Base-by-base conservation (phyloP, 2,888 invertebrate species). In the Trissolcus japonicus region DNA sequence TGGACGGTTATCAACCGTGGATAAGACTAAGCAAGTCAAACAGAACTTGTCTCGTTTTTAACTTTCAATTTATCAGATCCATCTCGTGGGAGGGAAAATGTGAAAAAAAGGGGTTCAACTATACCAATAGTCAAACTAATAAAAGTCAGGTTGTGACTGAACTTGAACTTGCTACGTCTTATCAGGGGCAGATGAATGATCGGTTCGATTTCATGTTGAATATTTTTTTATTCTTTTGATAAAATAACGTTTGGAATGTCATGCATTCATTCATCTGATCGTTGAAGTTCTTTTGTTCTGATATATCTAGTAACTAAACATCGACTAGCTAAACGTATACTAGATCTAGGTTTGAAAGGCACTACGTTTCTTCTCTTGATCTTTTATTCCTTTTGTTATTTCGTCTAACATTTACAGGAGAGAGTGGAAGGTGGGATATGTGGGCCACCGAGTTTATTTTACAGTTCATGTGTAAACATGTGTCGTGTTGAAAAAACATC, bases 311-410 rank as follows among this genome's bases (percentile, higher is more conserved):
- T 57, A 55, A 69, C 75, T 75, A 75, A 75, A 75, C 75, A 75
- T 75, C 35, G 63, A 68, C 69, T 68, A 75, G 48, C 75, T 75
- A 75, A 75, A 75, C 75, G 65, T 60, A 60, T 69, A 75, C 75
- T 74, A 68, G 62, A 25, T 61, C 75, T 75, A 75, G 54, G 68
- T 66, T 75, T 55, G 51, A n/a, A 68, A 35, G 68, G 75, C 75
- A 75, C 75, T 75, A 75, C 75, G 19, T 54, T 65, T 56, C 19
- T 51, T 59, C 29, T 59, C 16, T 67, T 35, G 25, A n/a, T 43
- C 51, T 21, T 25, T 57, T 56, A 7, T 29, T 60, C 40, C 3
- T 59, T 9, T 53, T 17, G 53, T 25, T 25, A 25, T 67, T 35
- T 35, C 35, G 35, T 35, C 35, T 35, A 25, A 25, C 25, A 35